Conservation (phyloP, 2,113 vertebrate genomes). For the Scomber colias region DNA sequence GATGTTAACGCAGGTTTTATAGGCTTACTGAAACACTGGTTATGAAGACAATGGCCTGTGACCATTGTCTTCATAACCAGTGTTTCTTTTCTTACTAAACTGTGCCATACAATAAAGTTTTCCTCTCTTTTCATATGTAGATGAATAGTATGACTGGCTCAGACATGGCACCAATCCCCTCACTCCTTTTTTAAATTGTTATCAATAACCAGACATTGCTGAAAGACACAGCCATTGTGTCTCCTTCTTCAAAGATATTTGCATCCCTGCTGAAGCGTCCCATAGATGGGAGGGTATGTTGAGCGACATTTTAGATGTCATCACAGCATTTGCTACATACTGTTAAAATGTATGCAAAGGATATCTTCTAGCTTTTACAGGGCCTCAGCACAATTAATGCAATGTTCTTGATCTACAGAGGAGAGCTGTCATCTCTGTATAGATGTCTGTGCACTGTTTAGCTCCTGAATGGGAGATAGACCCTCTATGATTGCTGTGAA, state of each 20-base stretch:
- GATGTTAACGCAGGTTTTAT: not conserved
- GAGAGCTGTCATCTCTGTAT: slow-evolving; percentile 69
- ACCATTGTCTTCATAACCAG: not conserved
- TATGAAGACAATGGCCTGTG: too few relatives aligned
- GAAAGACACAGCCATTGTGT: slow-evolving; percentile 76
- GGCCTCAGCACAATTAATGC: slow-evolving; percentile 60
- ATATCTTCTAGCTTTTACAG: slow-evolving; percentile 54
- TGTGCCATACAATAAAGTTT: slow-evolving; percentile 47
- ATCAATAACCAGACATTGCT: slow-evolving; percentile 73
- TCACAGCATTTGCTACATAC: slow-evolving; percentile 41
- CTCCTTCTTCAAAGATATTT: slow-evolving; percentile 51
- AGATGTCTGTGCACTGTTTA: slow-evolving; percentile 57
- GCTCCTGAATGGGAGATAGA: slow-evolving; percentile 70
- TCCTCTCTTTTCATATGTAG: slow-evolving; percentile 46
- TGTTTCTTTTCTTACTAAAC: slow-evolving; percentile 44
- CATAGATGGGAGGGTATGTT: slow-evolving; percentile 25
- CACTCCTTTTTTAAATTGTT: slow-evolving; percentile 45
- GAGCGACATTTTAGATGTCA: slow-evolving; percentile 62
- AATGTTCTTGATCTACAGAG: slow-evolving; percentile 57
- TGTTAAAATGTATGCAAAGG: slow-evolving; percentile 53
- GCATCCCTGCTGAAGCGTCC: slow-evolving; percentile 31
- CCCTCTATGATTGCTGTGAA: slow-evolving; percentile 75
- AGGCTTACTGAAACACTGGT: not conserved
- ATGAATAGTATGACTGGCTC: slow-evolving; percentile 6
- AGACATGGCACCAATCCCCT: slow-evolving; percentile 40